Percentiles rank a stretch among this genome's conserved stretches.
Evolutionary conservation across 2,113 vertebrate genomes (phyloP).

Genomic region (Tamias sibiricus): DNA sequence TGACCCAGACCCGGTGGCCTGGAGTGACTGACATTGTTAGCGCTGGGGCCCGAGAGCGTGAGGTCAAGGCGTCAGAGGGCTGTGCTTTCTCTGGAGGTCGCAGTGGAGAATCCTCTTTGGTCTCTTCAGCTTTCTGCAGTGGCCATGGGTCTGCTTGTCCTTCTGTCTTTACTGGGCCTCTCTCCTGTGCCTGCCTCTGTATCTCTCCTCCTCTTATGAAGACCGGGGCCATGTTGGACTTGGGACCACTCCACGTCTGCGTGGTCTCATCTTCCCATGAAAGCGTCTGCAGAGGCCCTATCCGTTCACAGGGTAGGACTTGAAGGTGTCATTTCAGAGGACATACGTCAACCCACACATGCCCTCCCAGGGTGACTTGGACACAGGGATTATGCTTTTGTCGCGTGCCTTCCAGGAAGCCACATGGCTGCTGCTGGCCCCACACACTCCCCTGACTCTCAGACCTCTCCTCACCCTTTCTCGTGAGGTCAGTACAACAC

Average conservation of each 20-base stretch:
- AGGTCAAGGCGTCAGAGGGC: too few species aligned
- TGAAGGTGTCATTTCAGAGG: neutral
- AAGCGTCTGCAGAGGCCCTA: neutral
- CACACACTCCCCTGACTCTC: neutral
- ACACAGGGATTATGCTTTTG: neutral
- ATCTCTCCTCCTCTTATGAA: neutral
- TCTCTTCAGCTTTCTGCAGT: neutral
- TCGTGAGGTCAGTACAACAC: neutral
- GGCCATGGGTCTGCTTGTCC: too few species aligned
- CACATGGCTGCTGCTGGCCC: neutral
- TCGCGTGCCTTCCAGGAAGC: neutral
- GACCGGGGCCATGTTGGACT: neutral
- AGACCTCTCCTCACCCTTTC: neutral
- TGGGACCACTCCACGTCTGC: fast-evolving
- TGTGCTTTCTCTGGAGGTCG: neutral
- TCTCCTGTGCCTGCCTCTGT: neutral
- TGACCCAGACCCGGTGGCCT: neutral
- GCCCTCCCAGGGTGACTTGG: neutral
- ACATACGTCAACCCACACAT: neutral
- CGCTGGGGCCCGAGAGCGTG: neutral
- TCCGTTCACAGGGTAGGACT: neutral
- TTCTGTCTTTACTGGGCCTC: too few species aligned
- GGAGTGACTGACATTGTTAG: neutral
- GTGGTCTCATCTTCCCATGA: too few species aligned
- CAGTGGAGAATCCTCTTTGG: neutral